Evolutionary conservation across 2,797 vertebrate genomes (phyloP), one percentile per base, ranked within the genome.

Genomic region (Pogoniulus pusillus): DNA sequence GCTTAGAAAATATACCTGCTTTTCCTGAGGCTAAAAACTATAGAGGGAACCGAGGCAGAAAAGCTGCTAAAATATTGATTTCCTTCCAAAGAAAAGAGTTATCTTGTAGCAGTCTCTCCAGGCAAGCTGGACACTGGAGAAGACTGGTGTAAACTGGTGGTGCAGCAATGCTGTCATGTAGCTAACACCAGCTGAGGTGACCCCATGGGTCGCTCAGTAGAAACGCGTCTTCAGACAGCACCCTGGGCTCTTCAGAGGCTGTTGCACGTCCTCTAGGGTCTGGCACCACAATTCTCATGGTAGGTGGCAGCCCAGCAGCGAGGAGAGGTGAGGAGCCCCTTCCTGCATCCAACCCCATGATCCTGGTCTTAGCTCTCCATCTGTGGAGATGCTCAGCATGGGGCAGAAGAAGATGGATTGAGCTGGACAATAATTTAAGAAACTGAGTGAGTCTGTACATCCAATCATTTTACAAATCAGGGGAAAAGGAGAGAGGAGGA

Each of bases 381-480:
- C 68, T 10, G 16, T 0, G 1, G 65, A 84, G 90, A 91, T 76
- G 88, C 91, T 86, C 9, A 0, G 86, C 3, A 3, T 2, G 17
- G 94, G 96, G 85, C 82, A 90, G 86, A 69, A 92, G 85, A 95
- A 93, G 96, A 97, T 86, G 91, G 93, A 97, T 97, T 87, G 95
- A 95, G 76, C 94, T 55, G 96, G 95, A 94, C 95, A 96, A 97
- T 97, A 97, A 97, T 97, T 97, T 97, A 95, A 97, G 96, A 96
- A 97, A 97, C 96, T 87, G 96, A 96, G 94, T 93, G 95, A 96
- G 94, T 97, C 95, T 95, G 96, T 96, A 97, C 97, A 97, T 96
- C 95, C 96, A 97, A 97, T 97, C 97, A 96, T 96, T 97, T 97
- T 97, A 97, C 97, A 97, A 97, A 97, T 97, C 97, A 97, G 95